Evolutionary conservation across 2,797 vertebrate genomes (phyloP).

Genomic region (Denticeps clupeoides): DNA sequence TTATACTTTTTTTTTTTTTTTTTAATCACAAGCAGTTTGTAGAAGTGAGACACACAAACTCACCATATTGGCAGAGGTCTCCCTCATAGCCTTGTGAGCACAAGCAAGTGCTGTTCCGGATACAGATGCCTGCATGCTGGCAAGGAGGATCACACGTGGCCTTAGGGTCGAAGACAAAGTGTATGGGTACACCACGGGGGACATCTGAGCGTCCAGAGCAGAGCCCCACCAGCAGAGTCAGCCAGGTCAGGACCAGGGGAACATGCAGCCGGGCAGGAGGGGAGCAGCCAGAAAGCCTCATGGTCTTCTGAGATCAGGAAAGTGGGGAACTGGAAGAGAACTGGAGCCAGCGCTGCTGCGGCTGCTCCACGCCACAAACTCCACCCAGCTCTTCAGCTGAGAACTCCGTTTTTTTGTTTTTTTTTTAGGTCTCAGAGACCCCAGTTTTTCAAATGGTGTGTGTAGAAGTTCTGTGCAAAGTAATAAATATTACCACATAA

Average conservation of each 20-base stretch:
- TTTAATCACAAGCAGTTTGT: neutral
- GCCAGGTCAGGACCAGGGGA: constrained; percentile 21
- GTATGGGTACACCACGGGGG: constrained; percentile 54
- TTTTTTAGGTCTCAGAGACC: too few species aligned
- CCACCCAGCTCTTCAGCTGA: constrained; percentile 14
- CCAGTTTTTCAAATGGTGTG: too few species aligned
- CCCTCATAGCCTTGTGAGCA: constrained; percentile 74
- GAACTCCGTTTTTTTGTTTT: constrained; percentile 12
- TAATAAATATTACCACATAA: too few species aligned
- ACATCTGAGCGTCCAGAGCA: constrained; percentile 47
- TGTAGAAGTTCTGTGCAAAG: too few species aligned
- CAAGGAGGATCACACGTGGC: constrained; percentile 65
- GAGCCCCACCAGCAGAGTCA: constrained; percentile 18
- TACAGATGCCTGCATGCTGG: constrained; percentile 68
- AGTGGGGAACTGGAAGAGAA: constrained; percentile 15
- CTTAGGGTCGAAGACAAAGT: constrained; percentile 57
- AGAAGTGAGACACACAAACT: constrained; percentile 28
- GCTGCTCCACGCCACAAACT: constrained; percentile 3
- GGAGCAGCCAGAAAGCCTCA: constrained; percentile 20
- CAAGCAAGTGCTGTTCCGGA: constrained; percentile 71
- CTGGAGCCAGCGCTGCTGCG: constrained; percentile 11
- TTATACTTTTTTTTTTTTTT: neutral
- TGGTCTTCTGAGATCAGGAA: constrained; percentile 19
- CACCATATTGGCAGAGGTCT: constrained; percentile 69
- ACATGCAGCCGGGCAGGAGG: constrained; percentile 12